Evolutionary conservation across 2,113 vertebrate genomes (phyloP), one percentile per base, ranked within the genome.

Genomic region (Callospermophilus lateralis): DNA sequence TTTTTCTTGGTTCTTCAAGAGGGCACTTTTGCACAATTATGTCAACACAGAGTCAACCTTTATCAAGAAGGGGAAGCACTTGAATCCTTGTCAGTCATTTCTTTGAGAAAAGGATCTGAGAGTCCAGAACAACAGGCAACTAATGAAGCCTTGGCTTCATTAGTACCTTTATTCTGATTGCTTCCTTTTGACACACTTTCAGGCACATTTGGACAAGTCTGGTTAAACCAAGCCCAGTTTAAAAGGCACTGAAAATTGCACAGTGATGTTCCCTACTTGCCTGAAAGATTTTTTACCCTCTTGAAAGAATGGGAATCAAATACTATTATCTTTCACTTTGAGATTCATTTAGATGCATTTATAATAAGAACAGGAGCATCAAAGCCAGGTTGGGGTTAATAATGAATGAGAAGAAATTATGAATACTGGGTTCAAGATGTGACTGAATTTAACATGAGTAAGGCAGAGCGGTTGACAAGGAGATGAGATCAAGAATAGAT

Each of bases 301-400:
- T 8, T 51, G 48, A 51, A 78, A 67, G 24, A 81, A n/a, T 92
- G 91, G 16, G 58, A 97, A 95, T 80, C 92, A 8, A 86, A n/a
- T 95, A 28, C 10, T 37, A 77, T 84, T 90, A 68, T 89, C 42
- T 97, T 97, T 93, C 28, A 95, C 92, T 94, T 95, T 72, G 77
- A 84, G 91, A 93, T 97, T 90, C 89, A 89, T 93, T 96, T 97
- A 53, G 91, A 93, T 97, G 89, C 89, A 85, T 93, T 96, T 97
- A 53, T 87, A 97, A 94, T 76, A 93, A 19, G 51, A 95, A 42
- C 74, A 95, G 90, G 32, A 97, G 24, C 77, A 67, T 94, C 78
- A 84, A 93, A 96, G 63, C 4, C 32, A 96, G n/a, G 22, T 89
- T 85, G 34, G 8, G 37, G 79, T 86, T 83, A 79, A 48, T 79